Percentiles rank a stretch among this genome's conserved stretches.
phyloP scores from a whole-genome alignment of 2,113 vertebrate species.

The Callipepla squamata region DNA sequence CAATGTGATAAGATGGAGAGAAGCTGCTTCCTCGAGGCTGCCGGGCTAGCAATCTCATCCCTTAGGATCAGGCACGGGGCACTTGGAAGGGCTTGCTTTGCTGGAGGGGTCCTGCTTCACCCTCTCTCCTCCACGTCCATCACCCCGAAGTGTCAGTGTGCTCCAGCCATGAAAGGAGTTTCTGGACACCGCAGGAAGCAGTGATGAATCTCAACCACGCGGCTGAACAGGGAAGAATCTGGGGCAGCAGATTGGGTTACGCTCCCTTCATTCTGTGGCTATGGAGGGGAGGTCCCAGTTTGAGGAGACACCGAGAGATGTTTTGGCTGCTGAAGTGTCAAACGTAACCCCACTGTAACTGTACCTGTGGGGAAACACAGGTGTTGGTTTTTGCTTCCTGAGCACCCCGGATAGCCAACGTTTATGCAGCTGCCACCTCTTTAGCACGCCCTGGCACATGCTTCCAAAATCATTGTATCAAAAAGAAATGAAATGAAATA shows the following conservation, averaged over 20 bases:
- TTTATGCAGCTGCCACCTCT: constrained; percentile 45
- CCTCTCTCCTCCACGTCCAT: neutral
- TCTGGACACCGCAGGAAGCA: constrained; percentile 34
- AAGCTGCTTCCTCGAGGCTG: neutral
- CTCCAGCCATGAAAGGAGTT: constrained; percentile 57
- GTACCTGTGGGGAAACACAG: constrained; percentile 34
- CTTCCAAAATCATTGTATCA: neutral
- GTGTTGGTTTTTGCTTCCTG: constrained; percentile 51
- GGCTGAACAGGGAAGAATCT: constrained; percentile 35
- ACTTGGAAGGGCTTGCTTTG: rapidly evolving
- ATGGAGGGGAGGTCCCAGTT: neutral
- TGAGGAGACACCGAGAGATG: constrained; percentile 37
- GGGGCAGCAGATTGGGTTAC: constrained; percentile 56
- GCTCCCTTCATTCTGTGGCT: constrained; percentile 7
- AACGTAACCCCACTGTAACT: constrained; percentile 54
- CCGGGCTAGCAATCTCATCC: neutral
- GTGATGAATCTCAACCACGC: constrained; percentile 69
- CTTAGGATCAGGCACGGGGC: rapidly evolving
- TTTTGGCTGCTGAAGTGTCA: constrained; percentile 70
- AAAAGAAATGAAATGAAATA: rapidly evolving
- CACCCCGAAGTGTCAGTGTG: neutral
- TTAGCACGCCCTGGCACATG: neutral
- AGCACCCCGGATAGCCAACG: neutral
- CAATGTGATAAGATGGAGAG: rapidly evolving
- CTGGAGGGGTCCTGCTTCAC: neutral